Evolutionary conservation across 2,888 invertebrate genomes (phyloP).

Genomic region (Limnephilus lunatus): DNA sequence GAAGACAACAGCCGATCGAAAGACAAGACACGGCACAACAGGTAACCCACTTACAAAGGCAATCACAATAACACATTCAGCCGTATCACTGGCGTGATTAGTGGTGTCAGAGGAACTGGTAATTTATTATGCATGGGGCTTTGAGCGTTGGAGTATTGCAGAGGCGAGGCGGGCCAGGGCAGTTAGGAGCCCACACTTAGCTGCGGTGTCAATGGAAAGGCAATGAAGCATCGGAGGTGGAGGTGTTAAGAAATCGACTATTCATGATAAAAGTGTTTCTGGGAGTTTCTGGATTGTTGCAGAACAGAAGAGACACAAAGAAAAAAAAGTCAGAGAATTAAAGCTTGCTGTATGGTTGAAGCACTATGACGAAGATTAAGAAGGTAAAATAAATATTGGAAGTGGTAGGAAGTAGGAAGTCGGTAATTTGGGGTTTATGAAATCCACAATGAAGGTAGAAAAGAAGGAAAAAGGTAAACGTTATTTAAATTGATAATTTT

Average conservation of each 20-base stretch:
- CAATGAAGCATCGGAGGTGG: not conserved
- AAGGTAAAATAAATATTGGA: not conserved
- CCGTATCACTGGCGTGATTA: slow-evolving; percentile 53
- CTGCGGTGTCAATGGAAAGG: not conserved
- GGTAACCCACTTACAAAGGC: slow-evolving; percentile 15
- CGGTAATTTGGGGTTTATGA: too few relatives aligned
- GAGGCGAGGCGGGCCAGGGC: slow-evolving; percentile 29
- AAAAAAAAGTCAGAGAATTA: not conserved
- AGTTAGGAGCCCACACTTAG: slow-evolving; percentile 44
- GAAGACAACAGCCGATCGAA: not conserved
- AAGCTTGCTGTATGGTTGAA: not conserved
- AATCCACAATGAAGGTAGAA: too few relatives aligned
- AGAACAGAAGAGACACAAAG: not conserved
- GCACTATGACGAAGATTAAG: not conserved
- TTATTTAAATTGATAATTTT: too few relatives aligned
- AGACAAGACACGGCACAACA: not conserved
- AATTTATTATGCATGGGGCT: slow-evolving; percentile 50
- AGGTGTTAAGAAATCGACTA: not conserved
- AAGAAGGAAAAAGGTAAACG: too few relatives aligned
- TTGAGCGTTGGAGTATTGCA: not conserved
- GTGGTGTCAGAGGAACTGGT: slow-evolving; percentile 56
- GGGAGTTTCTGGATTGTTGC: slow-evolving; percentile 2
- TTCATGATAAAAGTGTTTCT: not conserved
- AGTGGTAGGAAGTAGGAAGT: not conserved
- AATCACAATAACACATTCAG: slow-evolving; percentile 30